These are phyloP conservation scores for Alethe diademata DNA, from an alignment of 2,113 vertebrate species.

Conservation along the genomic window DNA sequence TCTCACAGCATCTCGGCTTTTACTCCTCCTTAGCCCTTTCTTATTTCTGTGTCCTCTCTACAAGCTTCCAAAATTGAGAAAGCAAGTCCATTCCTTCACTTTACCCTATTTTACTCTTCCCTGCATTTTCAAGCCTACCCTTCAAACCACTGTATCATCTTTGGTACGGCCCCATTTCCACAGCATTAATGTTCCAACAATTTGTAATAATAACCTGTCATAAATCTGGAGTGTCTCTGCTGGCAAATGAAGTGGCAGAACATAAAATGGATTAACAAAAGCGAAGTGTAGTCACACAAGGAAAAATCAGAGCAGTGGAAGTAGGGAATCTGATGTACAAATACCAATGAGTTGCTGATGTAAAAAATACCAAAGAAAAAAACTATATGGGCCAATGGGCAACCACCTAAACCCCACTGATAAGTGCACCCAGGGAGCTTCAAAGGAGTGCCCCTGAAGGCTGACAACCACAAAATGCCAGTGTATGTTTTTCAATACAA, in stretches of 20 bases:
- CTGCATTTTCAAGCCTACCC: not conserved
- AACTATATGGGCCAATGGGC: not conserved
- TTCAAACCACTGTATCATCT: not conserved
- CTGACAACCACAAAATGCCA: not conserved
- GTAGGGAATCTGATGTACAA: not conserved
- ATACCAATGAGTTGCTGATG: accelerated
- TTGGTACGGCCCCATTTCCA: not conserved
- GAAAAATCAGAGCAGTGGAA: not conserved
- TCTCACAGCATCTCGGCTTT: not conserved
- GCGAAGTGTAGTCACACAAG: not conserved
- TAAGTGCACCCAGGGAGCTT: accelerated
- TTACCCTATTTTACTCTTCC: not conserved
- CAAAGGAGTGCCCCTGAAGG: accelerated
- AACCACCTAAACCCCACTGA: accelerated
- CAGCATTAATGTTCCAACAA: not conserved
- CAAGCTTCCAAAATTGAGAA: not conserved
- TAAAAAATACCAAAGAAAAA: not conserved
- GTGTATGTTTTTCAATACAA: not conserved
- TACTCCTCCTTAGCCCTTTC: not conserved
- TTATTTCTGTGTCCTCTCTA: not conserved
- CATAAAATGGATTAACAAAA: not conserved
- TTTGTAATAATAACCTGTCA: not conserved
- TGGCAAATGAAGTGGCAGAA: not conserved
- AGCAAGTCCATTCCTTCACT: not conserved
- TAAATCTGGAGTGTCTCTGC: not conserved